These are phyloP conservation scores for Ecdyonurus torrentis DNA, from an alignment of 2,888 invertebrate species.

Conservation along the genomic window DNA sequence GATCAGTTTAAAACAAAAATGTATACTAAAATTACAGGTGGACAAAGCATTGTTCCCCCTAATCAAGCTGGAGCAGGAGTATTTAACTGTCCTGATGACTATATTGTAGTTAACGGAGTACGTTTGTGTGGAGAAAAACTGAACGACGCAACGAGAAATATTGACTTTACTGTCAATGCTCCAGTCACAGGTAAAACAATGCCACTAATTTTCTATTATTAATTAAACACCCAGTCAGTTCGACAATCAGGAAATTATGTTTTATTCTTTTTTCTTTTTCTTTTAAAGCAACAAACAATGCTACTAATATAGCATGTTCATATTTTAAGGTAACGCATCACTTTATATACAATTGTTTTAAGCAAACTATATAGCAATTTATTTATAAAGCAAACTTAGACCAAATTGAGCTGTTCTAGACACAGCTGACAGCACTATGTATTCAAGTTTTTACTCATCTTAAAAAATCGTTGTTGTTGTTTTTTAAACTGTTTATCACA, in stretches of 20 bases:
- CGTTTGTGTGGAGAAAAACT: conserved; percentile 55
- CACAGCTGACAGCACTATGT: no score
- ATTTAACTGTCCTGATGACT: conserved; percentile 59
- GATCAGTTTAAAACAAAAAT: conserved; percentile 1
- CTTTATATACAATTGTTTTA: no score
- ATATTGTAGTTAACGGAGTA: conserved; percentile 47
- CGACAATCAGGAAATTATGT: background rate
- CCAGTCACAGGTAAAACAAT: conserved; percentile 41
- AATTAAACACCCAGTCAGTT: background rate
- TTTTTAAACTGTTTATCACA: no score
- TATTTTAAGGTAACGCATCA: no score
- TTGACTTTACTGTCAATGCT: conserved; percentile 47
- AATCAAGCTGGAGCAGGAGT: conserved; percentile 59
- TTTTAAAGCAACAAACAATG: background rate
- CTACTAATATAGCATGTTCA: background rate
- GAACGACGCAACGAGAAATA: conserved; percentile 46
- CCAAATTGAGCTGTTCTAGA: no score
- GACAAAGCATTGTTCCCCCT: conserved; percentile 30
- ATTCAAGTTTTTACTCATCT: no score
- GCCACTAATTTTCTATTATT: background rate
- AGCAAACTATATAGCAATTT: no score
- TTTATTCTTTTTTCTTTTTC: background rate
- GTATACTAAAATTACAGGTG: background rate
- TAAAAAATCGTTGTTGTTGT: no score
- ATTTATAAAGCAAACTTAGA: no score